These are phyloP conservation scores for Tachyglossus aculeatus DNA, from an alignment of 2,797 vertebrate genomes.

Conservation along the genomic window DNA sequence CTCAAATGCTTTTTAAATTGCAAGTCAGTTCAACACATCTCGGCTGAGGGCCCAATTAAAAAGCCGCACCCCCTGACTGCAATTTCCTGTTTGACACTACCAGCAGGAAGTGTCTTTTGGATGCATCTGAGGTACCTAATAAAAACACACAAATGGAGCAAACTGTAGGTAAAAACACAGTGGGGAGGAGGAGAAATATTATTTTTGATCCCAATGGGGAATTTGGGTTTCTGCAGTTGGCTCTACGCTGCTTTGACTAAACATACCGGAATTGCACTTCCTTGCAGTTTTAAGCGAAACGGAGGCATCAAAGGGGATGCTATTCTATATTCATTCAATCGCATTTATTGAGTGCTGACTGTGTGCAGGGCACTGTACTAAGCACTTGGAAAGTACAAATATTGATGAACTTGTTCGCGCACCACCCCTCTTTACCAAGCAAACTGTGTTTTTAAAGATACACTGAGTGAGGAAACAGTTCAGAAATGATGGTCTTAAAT, in stretches of 20 bases:
- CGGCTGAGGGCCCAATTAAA: not conserved
- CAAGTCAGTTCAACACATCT: conserved; percentile 10
- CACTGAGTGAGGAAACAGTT: too few relatives aligned
- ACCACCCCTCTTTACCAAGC: too few relatives aligned
- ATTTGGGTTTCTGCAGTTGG: not conserved
- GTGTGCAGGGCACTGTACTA: too few relatives aligned
- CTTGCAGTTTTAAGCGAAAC: too few relatives aligned
- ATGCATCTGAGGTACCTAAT: not conserved
- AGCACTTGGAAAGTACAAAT: too few relatives aligned
- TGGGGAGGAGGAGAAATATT: not conserved
- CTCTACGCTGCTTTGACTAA: not conserved
- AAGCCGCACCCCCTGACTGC: not conserved
- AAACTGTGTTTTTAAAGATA: too few relatives aligned
- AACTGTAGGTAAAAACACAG: not conserved
- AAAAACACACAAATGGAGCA: not conserved
- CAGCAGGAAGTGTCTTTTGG: conserved; percentile 23
- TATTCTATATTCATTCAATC: too few relatives aligned
- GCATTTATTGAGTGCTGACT: too few relatives aligned
- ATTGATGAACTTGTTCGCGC: too few relatives aligned
- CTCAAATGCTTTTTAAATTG: conserved; percentile 1
- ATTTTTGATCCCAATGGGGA: not conserved
- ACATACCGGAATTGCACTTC: conserved; percentile 10
- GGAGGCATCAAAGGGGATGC: too few relatives aligned
- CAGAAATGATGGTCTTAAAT: too few relatives aligned
- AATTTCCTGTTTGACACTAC: not conserved